Conservation (phyloP, 1,140 invertebrate species). For the Penaeus vannamei region DNA sequence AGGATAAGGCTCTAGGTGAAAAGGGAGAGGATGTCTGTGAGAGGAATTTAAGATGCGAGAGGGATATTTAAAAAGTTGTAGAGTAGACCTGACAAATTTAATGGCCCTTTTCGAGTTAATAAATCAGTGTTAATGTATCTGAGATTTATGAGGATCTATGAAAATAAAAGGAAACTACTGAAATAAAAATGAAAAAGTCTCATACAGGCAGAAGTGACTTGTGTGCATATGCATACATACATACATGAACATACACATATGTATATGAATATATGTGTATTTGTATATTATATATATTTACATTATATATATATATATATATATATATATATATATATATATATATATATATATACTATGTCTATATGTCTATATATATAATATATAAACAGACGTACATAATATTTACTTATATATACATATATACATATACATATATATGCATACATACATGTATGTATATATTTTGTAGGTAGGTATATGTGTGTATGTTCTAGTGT, state of each 20-base stretch:
- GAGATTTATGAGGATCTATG: too few species aligned
- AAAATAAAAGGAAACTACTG: too few species aligned
- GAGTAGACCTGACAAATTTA: too few species aligned
- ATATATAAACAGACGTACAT: too few species aligned
- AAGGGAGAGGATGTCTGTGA: too few species aligned
- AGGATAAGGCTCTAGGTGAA: too few species aligned
- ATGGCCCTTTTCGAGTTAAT: too few species aligned
- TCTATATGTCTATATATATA: neutral
- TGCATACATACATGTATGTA: neutral
- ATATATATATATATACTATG: neutral
- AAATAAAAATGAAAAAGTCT: too few species aligned
- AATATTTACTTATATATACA: neutral
- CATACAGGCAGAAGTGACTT: too few species aligned
- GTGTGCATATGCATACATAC: neutral
- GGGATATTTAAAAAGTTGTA: too few species aligned
- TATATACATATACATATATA: constrained; percentile 11
- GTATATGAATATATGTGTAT: neutral
- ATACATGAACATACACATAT: neutral
- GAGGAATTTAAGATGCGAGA: too few species aligned
- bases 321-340: neutral
- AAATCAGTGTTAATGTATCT: too few species aligned
- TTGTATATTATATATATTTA: neutral
- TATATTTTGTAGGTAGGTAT: neutral
- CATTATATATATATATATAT: neutral
- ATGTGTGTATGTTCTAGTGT: neutral